Evolutionary conservation across 1,140 invertebrate species (phyloP).

Genomic region (Penaeus vannamei): DNA sequence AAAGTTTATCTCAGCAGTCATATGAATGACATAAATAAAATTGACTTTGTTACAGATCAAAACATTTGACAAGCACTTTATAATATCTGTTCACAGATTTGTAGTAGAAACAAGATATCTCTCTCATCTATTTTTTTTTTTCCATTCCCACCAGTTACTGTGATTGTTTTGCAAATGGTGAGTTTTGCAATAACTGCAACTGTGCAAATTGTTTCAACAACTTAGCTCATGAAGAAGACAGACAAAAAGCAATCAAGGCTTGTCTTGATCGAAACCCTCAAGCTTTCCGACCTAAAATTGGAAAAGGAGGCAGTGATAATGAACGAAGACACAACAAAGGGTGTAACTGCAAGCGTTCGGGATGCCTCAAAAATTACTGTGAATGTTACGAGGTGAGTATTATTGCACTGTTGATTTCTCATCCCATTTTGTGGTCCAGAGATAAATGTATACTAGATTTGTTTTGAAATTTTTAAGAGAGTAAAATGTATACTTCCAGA

Average conservation of each 20-base stretch:
- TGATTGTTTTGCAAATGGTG: slow-evolving; percentile 99
- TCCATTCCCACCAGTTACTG: slow-evolving; percentile 82
- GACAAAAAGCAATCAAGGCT: slow-evolving; percentile 85
- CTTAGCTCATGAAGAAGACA: slow-evolving; percentile 93
- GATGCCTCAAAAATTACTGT: slow-evolving; percentile 99
- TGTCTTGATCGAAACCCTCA: slow-evolving; percentile 82
- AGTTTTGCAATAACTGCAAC: slow-evolving; percentile 98
- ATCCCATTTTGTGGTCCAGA: slow-evolving; percentile 1
- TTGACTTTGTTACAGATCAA: too few species aligned
- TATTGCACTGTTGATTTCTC: slow-evolving; percentile 5
- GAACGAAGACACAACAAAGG: slow-evolving; percentile 96
- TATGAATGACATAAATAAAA: too few species aligned
- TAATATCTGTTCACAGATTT: too few species aligned
- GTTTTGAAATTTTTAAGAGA: too few species aligned
- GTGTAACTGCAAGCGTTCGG: slow-evolving; percentile 98
- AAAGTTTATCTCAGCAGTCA: too few species aligned
- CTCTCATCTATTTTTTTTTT: background rate
- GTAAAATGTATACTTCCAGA: too few species aligned
- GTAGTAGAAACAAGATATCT: too few species aligned
- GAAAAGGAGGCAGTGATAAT: slow-evolving; percentile 77
- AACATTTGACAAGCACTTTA: too few species aligned
- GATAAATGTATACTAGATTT: too few species aligned
- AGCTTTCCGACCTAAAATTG: slow-evolving; percentile 98
- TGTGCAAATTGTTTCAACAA: slow-evolving; percentile 99
- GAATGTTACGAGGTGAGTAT: slow-evolving; percentile 94